Evolutionary conservation across 2,888 invertebrate genomes (phyloP), one percentile per base, ranked within the genome.

Genomic region (Dryobotodes eremita): DNA sequence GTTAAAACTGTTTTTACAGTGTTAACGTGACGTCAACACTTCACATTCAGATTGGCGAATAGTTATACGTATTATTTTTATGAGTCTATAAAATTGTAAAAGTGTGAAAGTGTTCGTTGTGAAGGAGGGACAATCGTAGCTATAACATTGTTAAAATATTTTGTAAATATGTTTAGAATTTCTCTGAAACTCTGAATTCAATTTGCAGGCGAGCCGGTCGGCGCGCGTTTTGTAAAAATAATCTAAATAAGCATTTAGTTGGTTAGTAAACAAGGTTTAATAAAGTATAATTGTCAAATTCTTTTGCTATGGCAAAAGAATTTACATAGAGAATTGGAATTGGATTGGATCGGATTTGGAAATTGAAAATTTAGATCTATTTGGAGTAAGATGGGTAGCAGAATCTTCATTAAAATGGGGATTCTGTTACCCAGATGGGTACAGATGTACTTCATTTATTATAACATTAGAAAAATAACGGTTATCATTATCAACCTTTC

Each of bases 11-110:
- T 61, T 23, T 74, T 71, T 71, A 48, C 50, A 71, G 66, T 64
- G 80, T 23, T 36, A 53, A 66, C 31, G 20, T 80, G 73, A 80
- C 76, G 76, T 77, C 71, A 84, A 26, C 36, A 61, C 55, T 76
- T 71, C 36, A 83, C 61, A 61, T 70, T 69, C 65, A 26, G 57
- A 71, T 55, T 64, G 26, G 36, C 59, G 50, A 57, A 46, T 53
- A 36, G 31, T 36, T 36, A 55, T 31, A 62, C 7, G 23, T 76
- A 42, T 62, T 75, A 53, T 69, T 78, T 77, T 68, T 77, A 74
- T 15, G 62, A 61, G 68, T 50, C 55, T 11, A 72, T 61, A 75
- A 78, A 83, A 75, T 73, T 10, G n/a, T 20, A 23, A 31, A 59
- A n/a, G n/a, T n/a, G n/a, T n/a, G n/a, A n/a, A n/a, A n/a, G n/a